Percentiles rank a stretch among this genome's conserved stretches.
Evolutionary conservation across 2,113 vertebrate genomes (phyloP).

Genomic region (Argyrosomus japonicus): DNA sequence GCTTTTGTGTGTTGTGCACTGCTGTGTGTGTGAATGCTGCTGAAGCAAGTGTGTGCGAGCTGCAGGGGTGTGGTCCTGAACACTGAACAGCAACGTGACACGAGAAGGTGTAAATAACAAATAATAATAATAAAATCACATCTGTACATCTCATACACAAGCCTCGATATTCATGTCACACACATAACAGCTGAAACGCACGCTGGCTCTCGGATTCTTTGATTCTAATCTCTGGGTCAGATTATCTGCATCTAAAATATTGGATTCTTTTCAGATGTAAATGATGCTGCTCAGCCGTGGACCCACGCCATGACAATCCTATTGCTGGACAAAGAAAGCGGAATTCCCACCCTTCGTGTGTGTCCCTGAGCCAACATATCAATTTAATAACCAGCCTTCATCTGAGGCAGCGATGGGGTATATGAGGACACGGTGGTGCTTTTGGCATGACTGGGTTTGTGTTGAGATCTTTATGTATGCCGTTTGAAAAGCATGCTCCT

Average conservation of each 20-base stretch:
- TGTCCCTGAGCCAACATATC: constrained; percentile 55
- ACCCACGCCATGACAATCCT: constrained; percentile 56
- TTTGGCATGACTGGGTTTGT: constrained; percentile 39
- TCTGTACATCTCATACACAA: neutral
- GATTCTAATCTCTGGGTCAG: neutral
- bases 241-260: constrained; percentile 27
- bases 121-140: neutral
- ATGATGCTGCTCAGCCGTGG: constrained; percentile 11
- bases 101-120: neutral
- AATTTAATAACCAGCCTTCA: constrained; percentile 50
- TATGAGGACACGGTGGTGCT: constrained; percentile 50
- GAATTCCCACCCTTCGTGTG: constrained; percentile 33
- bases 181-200: neutral
- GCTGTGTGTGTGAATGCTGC: constrained; percentile 10
- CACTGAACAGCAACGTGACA: neutral
- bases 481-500: constrained; percentile 51
- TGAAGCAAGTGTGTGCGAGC: constrained; percentile 28
- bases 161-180: neutral
- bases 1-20: constrained; percentile 8
- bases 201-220: neutral
- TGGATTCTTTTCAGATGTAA: constrained; percentile 47
- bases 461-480: constrained; percentile 51
- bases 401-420: constrained; percentile 33
- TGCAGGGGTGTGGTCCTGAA: constrained; percentile 64
- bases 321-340: constrained; percentile 62